phyloP scores from a whole-genome alignment of 2,888 invertebrate genomes.

The Drosophila anomalata region DNA sequence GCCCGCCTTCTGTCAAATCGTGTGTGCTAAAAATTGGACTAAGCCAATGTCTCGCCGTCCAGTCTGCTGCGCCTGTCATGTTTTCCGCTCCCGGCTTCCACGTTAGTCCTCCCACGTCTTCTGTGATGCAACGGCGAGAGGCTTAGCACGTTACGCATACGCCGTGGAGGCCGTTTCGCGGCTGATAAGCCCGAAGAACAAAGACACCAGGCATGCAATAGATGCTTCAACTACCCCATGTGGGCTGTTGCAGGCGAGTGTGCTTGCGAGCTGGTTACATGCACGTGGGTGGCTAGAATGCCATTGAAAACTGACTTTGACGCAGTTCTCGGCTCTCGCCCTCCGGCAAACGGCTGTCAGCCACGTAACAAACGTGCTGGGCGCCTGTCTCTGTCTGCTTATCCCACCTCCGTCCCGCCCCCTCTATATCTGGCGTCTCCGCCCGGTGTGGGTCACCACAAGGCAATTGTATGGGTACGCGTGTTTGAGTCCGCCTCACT shows the following conservation, averaged over 20 bases:
- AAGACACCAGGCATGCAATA: conserved; percentile 29
- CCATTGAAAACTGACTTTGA: conserved; percentile 44
- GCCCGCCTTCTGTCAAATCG: conserved; percentile 16
- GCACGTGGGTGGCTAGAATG: conserved; percentile 29
- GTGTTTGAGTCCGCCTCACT: conserved; percentile 3
- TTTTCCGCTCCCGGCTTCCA: background rate
- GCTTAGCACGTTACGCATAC: conserved; percentile 53
- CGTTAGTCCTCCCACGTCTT: conserved; percentile 1
- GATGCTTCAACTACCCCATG: conserved; percentile 5
- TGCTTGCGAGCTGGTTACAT: conserved; percentile 14
- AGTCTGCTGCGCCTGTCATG: conserved; percentile 13
- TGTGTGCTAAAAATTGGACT: conserved; percentile 8
- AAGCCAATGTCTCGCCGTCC: conserved; percentile 8
- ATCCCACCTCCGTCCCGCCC: background rate
- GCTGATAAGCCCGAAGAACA: conserved; percentile 30
- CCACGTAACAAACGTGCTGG: conserved; percentile 38
- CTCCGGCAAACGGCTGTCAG: background rate
- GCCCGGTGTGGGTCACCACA: conserved; percentile 8
- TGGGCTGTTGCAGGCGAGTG: background rate
- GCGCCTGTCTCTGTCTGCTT: conserved; percentile 9
- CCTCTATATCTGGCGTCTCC: background rate
- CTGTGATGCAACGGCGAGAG: conserved; percentile 19
- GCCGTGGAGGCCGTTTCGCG: conserved; percentile 28
- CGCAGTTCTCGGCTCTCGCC: conserved; percentile 29
- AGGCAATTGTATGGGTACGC: conserved; percentile 8